A percentile compares a stretch with the other conserved stretches of the same genome.
Conservation (phyloP, 2,888 invertebrate genomes). For the Leucoma salicis region DNA sequence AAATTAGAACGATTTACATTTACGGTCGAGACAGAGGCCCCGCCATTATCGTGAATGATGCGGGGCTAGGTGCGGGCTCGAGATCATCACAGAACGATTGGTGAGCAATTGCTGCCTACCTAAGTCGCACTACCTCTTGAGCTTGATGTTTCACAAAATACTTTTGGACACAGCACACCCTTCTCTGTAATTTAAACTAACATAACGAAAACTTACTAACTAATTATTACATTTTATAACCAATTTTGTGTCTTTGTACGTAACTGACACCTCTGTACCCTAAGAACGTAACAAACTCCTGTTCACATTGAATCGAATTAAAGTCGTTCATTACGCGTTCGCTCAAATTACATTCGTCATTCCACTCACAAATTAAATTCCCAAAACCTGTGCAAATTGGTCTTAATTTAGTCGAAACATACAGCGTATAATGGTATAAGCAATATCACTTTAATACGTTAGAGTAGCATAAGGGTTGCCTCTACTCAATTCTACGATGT, state of each 20-base stretch:
- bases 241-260: not conserved
- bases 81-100: conserved; percentile 55
- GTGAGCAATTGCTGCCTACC: conserved; percentile 31
- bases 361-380: conserved; percentile 70
- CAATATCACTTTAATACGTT: conserved; percentile 67
- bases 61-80: conserved; percentile 65
- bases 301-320: conserved; percentile 54
- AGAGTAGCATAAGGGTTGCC: conserved; percentile 43
- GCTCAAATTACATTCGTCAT: conserved; percentile 66
- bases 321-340: conserved; percentile 64
- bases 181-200: not conserved
- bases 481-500: conserved; percentile 53
- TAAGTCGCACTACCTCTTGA: conserved; percentile 12
- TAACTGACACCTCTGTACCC: not conserved
- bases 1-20: conserved; percentile 82
- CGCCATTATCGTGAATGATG: conserved; percentile 77
- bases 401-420: conserved; percentile 76
- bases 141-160: not conserved
- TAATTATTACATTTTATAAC: not conserved
- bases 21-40: conserved; percentile 73
- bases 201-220: not conserved
- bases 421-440: conserved; percentile 72
- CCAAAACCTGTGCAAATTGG: conserved; percentile 75
- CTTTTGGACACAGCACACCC: not conserved
- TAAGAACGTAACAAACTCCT: conserved; percentile 14